Conservation (phyloP, 1,140 invertebrate genomes). For the Maniola jurtina region DNA sequence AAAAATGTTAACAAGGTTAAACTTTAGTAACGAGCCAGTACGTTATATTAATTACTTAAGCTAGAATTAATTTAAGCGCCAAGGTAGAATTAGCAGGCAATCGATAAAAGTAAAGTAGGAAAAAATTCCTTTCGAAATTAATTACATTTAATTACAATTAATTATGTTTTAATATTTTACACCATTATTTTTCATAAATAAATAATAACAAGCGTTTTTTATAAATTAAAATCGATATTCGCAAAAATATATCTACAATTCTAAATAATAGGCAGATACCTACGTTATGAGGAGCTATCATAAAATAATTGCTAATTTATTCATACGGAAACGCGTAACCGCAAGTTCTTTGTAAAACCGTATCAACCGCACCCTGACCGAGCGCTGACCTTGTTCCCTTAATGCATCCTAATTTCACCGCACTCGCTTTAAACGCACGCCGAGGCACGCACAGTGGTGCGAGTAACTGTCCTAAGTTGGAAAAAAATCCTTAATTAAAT, state of each 20-base stretch:
- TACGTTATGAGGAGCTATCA: constrained; percentile 21
- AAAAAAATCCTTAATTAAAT: not conserved
- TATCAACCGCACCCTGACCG: constrained; percentile 50
- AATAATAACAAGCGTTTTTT: not conserved
- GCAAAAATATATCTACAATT: not conserved
- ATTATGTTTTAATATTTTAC: too few relatives aligned
- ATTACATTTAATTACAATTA: too few relatives aligned
- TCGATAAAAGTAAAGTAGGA: too few relatives aligned
- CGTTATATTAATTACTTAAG: too few relatives aligned
- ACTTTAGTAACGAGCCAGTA: not conserved
- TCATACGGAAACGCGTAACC: constrained; percentile 38
- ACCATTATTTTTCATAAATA: not conserved
- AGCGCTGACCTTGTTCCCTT: constrained; percentile 67
- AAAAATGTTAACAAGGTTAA: too few relatives aligned
- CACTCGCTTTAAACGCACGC: constrained; percentile 35
- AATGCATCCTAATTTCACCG: constrained; percentile 76
- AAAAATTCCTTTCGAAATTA: too few relatives aligned
- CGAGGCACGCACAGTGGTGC: constrained; percentile 9
- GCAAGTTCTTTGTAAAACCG: constrained; percentile 49
- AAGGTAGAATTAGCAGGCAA: too few relatives aligned
- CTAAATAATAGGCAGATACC: too few relatives aligned
- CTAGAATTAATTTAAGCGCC: too few relatives aligned
- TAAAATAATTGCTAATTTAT: constrained; percentile 37
- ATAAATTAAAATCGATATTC: not conserved
- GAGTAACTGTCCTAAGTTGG: not conserved